Evolutionary conservation across 2,113 vertebrate genomes (phyloP), one percentile per base, ranked within the genome.

Genomic region (Pogona vitticeps): DNA sequence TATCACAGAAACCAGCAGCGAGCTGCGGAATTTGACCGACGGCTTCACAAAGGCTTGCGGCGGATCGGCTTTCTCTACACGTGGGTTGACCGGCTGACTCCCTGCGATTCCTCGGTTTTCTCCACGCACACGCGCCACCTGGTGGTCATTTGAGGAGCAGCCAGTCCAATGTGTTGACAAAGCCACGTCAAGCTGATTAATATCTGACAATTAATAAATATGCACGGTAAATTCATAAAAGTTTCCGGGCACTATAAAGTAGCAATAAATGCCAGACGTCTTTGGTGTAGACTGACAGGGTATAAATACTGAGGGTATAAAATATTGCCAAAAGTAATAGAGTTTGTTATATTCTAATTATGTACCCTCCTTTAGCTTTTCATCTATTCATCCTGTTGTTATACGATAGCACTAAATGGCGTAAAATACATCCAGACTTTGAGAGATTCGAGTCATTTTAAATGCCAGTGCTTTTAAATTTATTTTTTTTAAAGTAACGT

Each of bases 321-420:
- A 82, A 82, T 76, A 81, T 82, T 46, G 56, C 85, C 42, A 7
- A 40, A n/a, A 82, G 52, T 76, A 87, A 87, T 82, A 82, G 85
- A 76, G 70, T 86, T 87, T 76, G 59, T 87, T 87, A 87, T 56
- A 87, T 65, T 28, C 79, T 80, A 87, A 87, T 82, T 87, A 76
- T 68, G 71, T 21, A 38, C 13, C 59, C 42, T 65, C 38, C 71
- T 65, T 76, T 38, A 58, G 40, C 38, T 87, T 65, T 65, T 76
- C n/a, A 76, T 82, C 15, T 63, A 63, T 58, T 26, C 52, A 13
- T 56, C 38, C 31, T 76, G 40, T 58, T 72, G 68, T 77, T 79
- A 17, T 38, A 68, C 26, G 63, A 26, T 75, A 56, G 28, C 23
- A 52, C 40, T 56, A 52, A 86, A 59, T 33, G 33, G 23, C 6